Conservation (phyloP, 2,113 vertebrate species). For the Shinisaurus crocodilurus region DNA sequence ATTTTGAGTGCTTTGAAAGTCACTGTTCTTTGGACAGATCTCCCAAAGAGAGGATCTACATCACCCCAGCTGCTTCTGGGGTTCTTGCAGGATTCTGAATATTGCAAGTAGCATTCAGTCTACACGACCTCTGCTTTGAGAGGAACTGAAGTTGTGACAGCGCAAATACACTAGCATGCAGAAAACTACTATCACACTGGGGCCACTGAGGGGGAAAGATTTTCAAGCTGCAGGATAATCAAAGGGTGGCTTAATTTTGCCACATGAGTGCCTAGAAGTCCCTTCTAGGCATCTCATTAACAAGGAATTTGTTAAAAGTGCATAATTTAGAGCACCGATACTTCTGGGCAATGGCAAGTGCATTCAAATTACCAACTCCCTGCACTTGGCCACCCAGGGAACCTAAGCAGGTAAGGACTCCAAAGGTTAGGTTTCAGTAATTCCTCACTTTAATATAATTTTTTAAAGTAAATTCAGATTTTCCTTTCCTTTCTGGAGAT, state of each 20-base stretch:
- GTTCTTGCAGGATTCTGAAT: not conserved
- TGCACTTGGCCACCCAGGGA: not conserved
- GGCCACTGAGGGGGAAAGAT: not conserved
- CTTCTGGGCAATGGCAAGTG: no score
- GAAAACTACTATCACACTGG: not conserved
- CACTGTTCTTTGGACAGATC: not conserved
- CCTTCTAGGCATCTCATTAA: not conserved
- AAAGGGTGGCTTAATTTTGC: not conserved
- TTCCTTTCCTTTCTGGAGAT: no score
- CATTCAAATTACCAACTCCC: no score
- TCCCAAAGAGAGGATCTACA: not conserved
- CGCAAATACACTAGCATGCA: no score
- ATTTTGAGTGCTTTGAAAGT: not conserved
- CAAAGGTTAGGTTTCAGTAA: not conserved
- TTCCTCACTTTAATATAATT: no score
- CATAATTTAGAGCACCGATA: not conserved
- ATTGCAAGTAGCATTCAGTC: not conserved
- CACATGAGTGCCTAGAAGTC: not conserved
- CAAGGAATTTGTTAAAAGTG: no score
- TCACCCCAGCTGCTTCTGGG: not conserved
- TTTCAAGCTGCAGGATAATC: no score
- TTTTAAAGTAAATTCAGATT: not conserved
- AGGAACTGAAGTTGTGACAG: not conserved
- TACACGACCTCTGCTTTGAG: not conserved
- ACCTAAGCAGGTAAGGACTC: not conserved